A percentile compares a stretch with the other conserved stretches of the same genome.
These are phyloP conservation scores for Piezodorus guildinii DNA, from an alignment of 1,140 invertebrate species.

Conservation along the genomic window DNA sequence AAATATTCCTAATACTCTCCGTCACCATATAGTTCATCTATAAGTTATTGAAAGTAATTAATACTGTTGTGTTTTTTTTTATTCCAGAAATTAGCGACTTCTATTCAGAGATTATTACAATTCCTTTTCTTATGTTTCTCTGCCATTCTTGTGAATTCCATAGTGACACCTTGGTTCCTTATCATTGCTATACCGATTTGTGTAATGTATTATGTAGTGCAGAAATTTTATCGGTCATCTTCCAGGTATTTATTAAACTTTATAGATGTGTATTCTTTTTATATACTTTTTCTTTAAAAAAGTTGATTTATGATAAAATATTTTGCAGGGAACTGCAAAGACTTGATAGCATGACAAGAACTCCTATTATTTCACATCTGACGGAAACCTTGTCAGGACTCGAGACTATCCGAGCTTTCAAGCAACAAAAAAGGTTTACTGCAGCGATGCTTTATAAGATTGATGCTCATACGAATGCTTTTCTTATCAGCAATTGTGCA, in stretches of 20 bases:
- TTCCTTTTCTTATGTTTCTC: conserved; percentile 58
- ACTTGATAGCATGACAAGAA: conserved; percentile 46
- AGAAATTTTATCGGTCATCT: conserved; percentile 57
- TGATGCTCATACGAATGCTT: conserved; percentile 61
- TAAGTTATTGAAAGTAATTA: too few relatives aligned
- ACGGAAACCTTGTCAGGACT: conserved; percentile 56
- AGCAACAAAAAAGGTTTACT: conserved; percentile 51
- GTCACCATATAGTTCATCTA: too few relatives aligned
- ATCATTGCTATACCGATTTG: conserved; percentile 52
- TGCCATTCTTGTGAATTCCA: conserved; percentile 56
- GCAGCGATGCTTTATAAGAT: conserved; percentile 49
- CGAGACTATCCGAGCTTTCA: conserved; percentile 54
- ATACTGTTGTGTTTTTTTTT: conserved; percentile 23
- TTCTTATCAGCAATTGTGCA: conserved; percentile 62
- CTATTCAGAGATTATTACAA: conserved; percentile 57
- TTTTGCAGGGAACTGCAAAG: conserved; percentile 53
- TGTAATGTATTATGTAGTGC: conserved; percentile 50
- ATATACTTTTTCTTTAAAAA: background rate
- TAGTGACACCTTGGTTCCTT: conserved; percentile 58
- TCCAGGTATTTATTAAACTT: conserved; percentile 43
- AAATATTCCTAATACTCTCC: too few relatives aligned
- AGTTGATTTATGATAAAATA: too few relatives aligned
- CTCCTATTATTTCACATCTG: conserved; percentile 58
- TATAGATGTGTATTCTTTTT: background rate
- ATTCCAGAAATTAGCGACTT: conserved; percentile 61